These are phyloP conservation scores for Lepidurus apus DNA, from an alignment of 1,140 invertebrate species.

Conservation along the genomic window DNA sequence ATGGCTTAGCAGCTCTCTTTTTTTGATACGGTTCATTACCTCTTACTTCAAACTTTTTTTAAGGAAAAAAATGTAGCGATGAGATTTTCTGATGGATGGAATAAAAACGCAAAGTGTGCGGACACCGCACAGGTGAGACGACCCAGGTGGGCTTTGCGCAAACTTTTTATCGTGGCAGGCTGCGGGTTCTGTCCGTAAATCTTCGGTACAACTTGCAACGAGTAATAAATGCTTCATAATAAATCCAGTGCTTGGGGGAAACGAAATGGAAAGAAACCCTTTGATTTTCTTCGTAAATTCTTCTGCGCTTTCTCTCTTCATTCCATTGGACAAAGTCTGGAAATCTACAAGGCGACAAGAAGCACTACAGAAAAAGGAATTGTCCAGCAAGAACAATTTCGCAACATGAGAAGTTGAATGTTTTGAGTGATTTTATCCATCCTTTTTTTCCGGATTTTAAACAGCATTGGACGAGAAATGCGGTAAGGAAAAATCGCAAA, in stretches of 20 bases:
- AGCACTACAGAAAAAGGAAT: no score
- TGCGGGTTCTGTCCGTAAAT: neutral
- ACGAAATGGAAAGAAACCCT: no score
- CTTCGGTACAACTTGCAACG: neutral
- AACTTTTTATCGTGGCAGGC: conserved; percentile 2
- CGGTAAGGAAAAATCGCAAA: no score
- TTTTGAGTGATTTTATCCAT: no score
- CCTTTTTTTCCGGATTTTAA: no score
- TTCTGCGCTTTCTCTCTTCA: no score
- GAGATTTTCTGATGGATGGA: neutral
- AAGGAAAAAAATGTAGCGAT: neutral
- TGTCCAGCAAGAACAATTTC: no score
- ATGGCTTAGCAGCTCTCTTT: neutral
- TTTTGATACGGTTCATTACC: neutral
- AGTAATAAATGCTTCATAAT: neutral
- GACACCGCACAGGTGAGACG: neutral
- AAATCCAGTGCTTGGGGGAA: neutral
- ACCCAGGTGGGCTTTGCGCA: conserved; percentile 6
- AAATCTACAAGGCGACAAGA: no score
- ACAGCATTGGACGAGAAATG: no score
- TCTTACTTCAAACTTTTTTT: neutral
- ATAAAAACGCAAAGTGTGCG: neutral
- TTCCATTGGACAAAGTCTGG: no score
- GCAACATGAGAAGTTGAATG: no score
- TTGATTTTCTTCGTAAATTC: no score